Percentiles rank a stretch among this genome's conserved stretches.
Evolutionary conservation across 2,113 vertebrate genomes (phyloP).

Genomic region (Eulacestoma nigropectus): DNA sequence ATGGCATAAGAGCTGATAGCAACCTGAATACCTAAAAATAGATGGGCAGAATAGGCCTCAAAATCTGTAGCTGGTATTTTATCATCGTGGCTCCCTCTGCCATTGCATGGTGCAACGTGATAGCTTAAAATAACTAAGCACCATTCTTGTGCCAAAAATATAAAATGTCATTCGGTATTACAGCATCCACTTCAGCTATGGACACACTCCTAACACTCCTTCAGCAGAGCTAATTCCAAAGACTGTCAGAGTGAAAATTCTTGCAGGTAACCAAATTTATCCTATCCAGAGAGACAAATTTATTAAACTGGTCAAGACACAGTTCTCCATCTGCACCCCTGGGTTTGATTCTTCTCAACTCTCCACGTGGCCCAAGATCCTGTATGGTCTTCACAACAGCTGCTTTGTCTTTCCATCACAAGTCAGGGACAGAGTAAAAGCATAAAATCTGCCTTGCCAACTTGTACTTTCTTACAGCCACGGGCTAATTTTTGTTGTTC

Average conservation of each 20-base stretch:
- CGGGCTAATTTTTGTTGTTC: constrained; percentile 32
- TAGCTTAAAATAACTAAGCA: constrained; percentile 39
- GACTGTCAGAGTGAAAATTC: not conserved
- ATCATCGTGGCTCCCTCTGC: not conserved
- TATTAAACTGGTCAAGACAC: not conserved
- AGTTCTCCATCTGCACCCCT: too few relatives aligned
- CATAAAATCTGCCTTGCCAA: not conserved
- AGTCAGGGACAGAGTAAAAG: not conserved
- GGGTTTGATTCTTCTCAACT: not conserved
- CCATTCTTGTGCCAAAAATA: constrained; percentile 4
- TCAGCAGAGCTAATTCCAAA: not conserved
- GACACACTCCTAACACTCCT: not conserved
- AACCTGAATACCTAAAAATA: constrained; percentile 37
- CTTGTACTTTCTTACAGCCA: not conserved
- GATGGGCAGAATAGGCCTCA: not conserved
- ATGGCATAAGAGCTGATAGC: constrained; percentile 2
- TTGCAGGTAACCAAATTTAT: not conserved
- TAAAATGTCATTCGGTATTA: not conserved
- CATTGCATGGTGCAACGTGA: not conserved
- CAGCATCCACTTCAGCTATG: not conserved
- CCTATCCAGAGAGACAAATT: not conserved
- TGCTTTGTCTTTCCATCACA: not conserved
- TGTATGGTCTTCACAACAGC: not conserved
- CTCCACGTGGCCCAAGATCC: fast-evolving
- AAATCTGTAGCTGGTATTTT: not conserved